Conservation (phyloP, 2,113 vertebrate species). For the Psettodes erumei region DNA sequence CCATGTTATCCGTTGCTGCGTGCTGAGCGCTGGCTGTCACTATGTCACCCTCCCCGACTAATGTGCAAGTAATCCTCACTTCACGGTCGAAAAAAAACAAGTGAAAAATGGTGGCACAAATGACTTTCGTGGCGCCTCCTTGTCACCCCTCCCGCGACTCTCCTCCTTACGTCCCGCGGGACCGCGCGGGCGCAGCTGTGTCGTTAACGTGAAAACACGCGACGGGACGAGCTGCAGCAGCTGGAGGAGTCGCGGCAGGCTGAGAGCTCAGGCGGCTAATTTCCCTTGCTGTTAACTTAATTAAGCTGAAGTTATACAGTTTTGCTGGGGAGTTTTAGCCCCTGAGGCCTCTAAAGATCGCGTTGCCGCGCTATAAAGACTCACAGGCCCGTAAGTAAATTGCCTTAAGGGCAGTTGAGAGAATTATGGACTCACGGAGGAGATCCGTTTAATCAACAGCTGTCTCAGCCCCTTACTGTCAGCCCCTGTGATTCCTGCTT, state of each 20-base stretch:
- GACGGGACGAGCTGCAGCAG: background rate
- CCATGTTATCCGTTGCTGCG: background rate
- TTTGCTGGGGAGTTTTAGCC: background rate
- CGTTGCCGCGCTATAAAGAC: background rate
- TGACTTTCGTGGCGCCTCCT: too few species aligned
- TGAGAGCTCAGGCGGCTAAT: too few species aligned
- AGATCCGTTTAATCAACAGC: background rate
- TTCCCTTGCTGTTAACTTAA: background rate
- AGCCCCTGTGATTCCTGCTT: background rate
- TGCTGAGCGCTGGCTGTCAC: background rate
- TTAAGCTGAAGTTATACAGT: background rate
- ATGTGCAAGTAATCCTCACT: constrained; percentile 22
- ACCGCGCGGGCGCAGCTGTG: background rate
- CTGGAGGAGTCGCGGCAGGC: background rate
- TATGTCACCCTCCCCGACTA: constrained; percentile 2
- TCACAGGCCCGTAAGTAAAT: background rate
- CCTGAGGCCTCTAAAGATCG: background rate
- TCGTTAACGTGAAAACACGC: background rate
- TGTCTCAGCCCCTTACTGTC: background rate
- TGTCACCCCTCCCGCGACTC: background rate
- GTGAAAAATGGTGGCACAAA: too few species aligned
- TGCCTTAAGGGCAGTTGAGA: background rate
- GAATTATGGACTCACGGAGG: background rate
- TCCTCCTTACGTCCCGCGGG: background rate
- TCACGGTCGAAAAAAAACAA: background rate